Base-by-base conservation (phyloP, 2,888 invertebrate species). In the Melanotus villosus region DNA sequence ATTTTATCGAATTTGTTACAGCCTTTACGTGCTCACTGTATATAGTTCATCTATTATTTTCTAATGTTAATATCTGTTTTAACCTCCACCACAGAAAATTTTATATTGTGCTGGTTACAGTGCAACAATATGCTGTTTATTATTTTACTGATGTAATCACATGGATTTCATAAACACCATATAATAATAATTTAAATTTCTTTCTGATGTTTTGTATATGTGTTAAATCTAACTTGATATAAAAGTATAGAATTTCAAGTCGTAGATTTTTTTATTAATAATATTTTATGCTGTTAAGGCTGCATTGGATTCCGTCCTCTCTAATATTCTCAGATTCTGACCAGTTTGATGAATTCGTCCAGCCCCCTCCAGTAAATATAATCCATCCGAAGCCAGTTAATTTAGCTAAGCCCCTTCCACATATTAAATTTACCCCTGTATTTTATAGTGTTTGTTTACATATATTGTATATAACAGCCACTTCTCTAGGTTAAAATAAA, bases 321-420 rank as follows among this genome's bases (percentile, higher is more conserved):
- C 80, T 91, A 75, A 87, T 90, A 65, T 89, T 90, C 79, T 87
- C 89, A 62, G 89, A 90, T 80, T 82, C 86, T 30, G 89, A 89
- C 77, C 87, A 88, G 77, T 91, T 91, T 77, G 91, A 91, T 80
- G 90, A 89, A 75, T 86, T 90, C 75, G 88, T 89, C 77, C 89
- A 90, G 73, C 91, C 91, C 45, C 91, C 91, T 59, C 90, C 91
- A 65, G 90, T 91, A 67, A 90, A 91, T 82, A 90, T 91, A 80
- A 87, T 90, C 78, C 90, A 91, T 84, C 91, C 90, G 54, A 89
- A 89, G 78, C 90, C 91, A 72, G 82, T 85, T 79, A 83, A 80
- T 79, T 72, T 75, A 75, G 81, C 83, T 73, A 79, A 78, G 69
- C 76, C 78, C 68, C 73, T 79, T 62, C 75, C 74, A 62, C 69